Percentiles rank a stretch among this genome's conserved stretches.
Conservation (phyloP, 2,797 vertebrate genomes). For the Salmo trutta region DNA sequence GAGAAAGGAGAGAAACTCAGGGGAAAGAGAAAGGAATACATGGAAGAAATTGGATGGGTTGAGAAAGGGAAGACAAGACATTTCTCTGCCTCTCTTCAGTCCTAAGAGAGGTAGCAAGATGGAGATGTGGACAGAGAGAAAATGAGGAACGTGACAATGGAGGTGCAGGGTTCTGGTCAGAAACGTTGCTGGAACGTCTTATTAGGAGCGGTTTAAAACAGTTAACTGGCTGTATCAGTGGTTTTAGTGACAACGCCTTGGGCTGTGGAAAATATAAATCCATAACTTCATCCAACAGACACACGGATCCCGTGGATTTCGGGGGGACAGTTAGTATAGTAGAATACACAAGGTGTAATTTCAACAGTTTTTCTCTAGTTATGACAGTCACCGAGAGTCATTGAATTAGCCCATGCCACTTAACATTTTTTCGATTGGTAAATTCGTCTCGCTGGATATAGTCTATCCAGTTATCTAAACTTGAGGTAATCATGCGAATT, state of each 20-base stretch:
- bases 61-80: not conserved
- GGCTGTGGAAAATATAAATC: not conserved
- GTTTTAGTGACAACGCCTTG: not conserved
- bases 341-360: too few relatives aligned
- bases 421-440: too few relatives aligned
- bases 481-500: too few relatives aligned
- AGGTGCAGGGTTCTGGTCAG: conserved; percentile 5
- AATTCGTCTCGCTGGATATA: too few relatives aligned
- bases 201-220: not conserved
- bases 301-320: too few relatives aligned
- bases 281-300: not conserved
- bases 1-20: not conserved
- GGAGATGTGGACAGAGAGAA: not conserved
- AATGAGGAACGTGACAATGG: not conserved
- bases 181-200: conserved; percentile 6
- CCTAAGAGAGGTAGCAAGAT: not conserved
- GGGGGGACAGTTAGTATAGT: too few relatives aligned
- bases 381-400: too few relatives aligned
- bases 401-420: too few relatives aligned
- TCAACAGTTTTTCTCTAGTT: too few relatives aligned
- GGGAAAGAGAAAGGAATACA: not conserved
- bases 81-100: too few relatives aligned
- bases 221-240: conserved; percentile 3
- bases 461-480: too few relatives aligned
- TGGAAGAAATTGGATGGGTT: not conserved